Evolutionary conservation across 1,140 invertebrate genomes (phyloP), one percentile per base, ranked within the genome.

Genomic region (Chymomyza costata): DNA sequence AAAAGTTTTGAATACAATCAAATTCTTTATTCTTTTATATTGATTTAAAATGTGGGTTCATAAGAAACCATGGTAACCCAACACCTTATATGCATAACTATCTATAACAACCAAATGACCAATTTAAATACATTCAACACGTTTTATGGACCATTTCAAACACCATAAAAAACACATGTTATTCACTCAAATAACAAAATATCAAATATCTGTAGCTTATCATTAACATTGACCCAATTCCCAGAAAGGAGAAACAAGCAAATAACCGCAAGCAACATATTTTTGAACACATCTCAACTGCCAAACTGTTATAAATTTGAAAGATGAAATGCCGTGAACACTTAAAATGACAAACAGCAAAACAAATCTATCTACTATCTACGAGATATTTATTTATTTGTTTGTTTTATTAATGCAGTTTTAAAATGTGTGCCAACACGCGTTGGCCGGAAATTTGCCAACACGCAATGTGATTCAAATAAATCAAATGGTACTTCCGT

Each of bases 401-500:
- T 45, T 50, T 73, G n/a, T n/a, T n/a, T n/a, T n/a, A n/a, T 56
- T 48, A 67, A 65, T 35, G 40, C 54, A 60, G 53, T 67, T 52
- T 73, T 65, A 44, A 60, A 74, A 76, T 69, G 51, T 74, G 60
- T 74, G 69, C 65, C 69, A 71, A 51, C 41, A 10, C 14, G n/a
- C 11, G 55, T 55, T 35, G 66, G 60, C 70, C 70, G 69, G 69
- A 74, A 74, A 74, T 64, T 56, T 61, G 65, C 64, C 46, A 68
- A 74, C 55, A 61, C 46, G 31, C 35, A 43, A 32, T 15, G 49
- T 14, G 71, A 60, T 68, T 54, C 60, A 69, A 74, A 76, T 74
- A 74, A 76, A 74, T 74, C 60, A 74, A 74, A 74, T 61, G 70
- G 48, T 44, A 74, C 69, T 74, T 74, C 69, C 69, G 69, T 38